phyloP scores from a whole-genome alignment of 2,797 vertebrate genomes.

The Otus scops region DNA sequence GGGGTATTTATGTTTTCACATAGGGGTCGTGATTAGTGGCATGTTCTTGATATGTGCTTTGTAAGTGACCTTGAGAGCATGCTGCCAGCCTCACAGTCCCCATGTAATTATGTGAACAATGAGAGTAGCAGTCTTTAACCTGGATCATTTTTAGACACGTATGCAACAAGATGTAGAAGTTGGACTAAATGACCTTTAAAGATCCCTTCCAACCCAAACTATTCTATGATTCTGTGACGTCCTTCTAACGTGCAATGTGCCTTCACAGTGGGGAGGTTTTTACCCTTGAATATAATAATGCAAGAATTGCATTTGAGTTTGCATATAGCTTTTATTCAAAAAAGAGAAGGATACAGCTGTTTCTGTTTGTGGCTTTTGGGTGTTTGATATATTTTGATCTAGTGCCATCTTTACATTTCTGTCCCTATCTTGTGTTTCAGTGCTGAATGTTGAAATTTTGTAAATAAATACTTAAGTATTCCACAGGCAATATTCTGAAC shows the following conservation, averaged over 20 bases:
- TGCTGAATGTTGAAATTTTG: neutral
- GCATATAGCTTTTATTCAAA: neutral
- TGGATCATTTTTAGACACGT: neutral
- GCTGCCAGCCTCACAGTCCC: neutral
- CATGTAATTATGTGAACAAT: neutral
- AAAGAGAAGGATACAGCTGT: neutral
- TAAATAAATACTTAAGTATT: neutral
- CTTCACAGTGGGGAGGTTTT: neutral
- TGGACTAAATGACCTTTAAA: neutral
- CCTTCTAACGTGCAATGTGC: neutral
- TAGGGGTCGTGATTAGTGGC: neutral
- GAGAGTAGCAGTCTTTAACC: neutral
- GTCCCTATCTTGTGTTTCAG: neutral
- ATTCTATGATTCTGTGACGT: fast-evolving
- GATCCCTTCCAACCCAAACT: neutral
- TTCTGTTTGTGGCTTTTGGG: neutral
- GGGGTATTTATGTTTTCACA: neutral
- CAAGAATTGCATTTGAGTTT: neutral
- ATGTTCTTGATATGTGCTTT: neutral
- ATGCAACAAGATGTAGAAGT: neutral
- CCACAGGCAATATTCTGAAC: neutral
- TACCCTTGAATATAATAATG: neutral
- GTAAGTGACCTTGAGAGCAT: neutral
- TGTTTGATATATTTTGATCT: neutral
- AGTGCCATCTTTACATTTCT: neutral